Base-by-base conservation (phyloP, 2,888 invertebrate genomes). In the Resseliella maxima region DNA sequence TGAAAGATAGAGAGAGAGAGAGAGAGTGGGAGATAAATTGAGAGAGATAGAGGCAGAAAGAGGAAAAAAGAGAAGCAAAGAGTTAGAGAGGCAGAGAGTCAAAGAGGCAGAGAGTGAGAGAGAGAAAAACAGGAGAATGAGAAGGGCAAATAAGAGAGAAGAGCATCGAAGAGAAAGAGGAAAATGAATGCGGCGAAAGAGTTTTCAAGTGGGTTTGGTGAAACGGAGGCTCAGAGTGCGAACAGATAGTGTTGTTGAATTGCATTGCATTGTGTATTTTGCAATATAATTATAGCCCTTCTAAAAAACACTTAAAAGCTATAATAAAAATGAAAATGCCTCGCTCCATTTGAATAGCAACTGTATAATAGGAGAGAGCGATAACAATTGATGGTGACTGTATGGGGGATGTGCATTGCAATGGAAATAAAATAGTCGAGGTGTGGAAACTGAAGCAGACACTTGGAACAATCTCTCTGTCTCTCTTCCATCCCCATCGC, bases 191-290 rank as follows among this genome's bases (percentile, higher is more conserved):
- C 72, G 72, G 72, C 72, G 31, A 72, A 35, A 10, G 72, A n/a
- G n/a, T n/a, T 72, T 72, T 72, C 31, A 72, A 72, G 72, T 31
- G n/a, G 72, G 72, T 72, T 72, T 72, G 31, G 35, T 24, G 72
- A 15, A 72, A 31, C 31, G 72, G n/a, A 72, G 31, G 72, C 72
- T 72, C 31, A 72, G 72, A 72, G 72, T 72, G 72, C 72, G 72
- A 72, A 72, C 72, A 72, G 72, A 72, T 72, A 72, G 72, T 72
- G 72, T 72, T 72, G 72, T n/a, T 72, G 72, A 72, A 72, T 72
- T 72, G 72, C 72, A 31, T 72, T 72, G 72, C 72, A 35, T 72
- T 72, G 72, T 72, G 72, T 72, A 72, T 72, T 72, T 72, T 72
- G 72, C 72, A 72, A 72, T 72, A 35, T 72, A 72, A 72, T 72